These are phyloP conservation scores for Zaprionus obscuricornis DNA, from an alignment of 2,888 invertebrate species.

Conservation along the genomic window DNA sequence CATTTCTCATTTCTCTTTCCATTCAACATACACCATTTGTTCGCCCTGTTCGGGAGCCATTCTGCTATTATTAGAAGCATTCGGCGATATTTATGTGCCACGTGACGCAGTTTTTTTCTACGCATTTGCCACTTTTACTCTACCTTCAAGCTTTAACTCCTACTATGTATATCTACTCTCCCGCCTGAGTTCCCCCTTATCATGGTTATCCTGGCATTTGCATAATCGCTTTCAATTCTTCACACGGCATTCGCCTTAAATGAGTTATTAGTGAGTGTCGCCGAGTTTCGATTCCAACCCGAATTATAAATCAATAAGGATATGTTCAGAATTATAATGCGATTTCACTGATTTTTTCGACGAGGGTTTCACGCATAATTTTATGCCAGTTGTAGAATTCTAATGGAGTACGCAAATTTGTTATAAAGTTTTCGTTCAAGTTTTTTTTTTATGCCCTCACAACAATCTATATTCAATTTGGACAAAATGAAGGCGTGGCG, in stretches of 20 bases:
- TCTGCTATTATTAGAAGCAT: constrained; percentile 73
- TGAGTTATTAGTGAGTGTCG: constrained; percentile 79
- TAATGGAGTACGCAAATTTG: constrained; percentile 45
- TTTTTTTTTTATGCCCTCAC: too few relatives aligned
- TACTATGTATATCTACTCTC: constrained; percentile 25
- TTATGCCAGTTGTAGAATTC: constrained; percentile 54
- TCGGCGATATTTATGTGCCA: constrained; percentile 73
- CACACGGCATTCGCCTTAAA: constrained; percentile 75
- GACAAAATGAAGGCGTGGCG: too few relatives aligned
- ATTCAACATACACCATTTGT: too few relatives aligned
- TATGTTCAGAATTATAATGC: constrained; percentile 74
- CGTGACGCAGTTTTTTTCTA: constrained; percentile 62
- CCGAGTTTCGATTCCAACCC: constrained; percentile 74
- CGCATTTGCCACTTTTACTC: not conserved
- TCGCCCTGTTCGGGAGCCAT: not conserved
- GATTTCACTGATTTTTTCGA: constrained; percentile 48
- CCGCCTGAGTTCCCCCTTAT: constrained; percentile 6
- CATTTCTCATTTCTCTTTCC: too few relatives aligned
- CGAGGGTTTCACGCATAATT: constrained; percentile 51
- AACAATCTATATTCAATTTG: too few relatives aligned
- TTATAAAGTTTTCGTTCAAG: too few relatives aligned
- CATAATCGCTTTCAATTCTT: constrained; percentile 81
- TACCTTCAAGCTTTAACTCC: not conserved
- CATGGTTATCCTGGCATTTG: constrained; percentile 56
- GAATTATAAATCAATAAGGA: constrained; percentile 79